Evolutionary conservation across 1,140 invertebrate genomes (phyloP).

Genomic region (Neodiprion virginianus): DNA sequence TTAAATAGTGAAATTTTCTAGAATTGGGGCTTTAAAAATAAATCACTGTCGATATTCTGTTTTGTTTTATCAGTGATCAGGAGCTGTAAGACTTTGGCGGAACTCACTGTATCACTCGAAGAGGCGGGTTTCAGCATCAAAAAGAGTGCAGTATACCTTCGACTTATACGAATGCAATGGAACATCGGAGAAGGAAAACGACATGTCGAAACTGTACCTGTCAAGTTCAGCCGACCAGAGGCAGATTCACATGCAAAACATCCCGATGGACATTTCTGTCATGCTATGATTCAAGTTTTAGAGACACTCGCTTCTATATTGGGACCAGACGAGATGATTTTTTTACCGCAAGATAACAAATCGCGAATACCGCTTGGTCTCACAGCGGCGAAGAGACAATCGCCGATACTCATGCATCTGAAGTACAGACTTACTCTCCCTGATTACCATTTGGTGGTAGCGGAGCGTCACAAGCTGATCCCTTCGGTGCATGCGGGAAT

Average conservation of each 20-base stretch:
- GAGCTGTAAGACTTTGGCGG: conserved; percentile 36
- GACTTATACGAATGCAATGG: conserved; percentile 35
- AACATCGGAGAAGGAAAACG: conserved; percentile 32
- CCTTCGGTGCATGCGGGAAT: conserved; percentile 44
- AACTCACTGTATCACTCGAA: conserved; percentile 36
- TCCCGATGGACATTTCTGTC: conserved; percentile 30
- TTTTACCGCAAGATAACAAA: conserved; percentile 41
- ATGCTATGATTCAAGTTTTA: conserved; percentile 23
- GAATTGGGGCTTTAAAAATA: not conserved
- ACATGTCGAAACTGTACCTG: conserved; percentile 34
- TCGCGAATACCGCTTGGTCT: conserved; percentile 33
- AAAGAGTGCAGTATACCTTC: conserved; percentile 42
- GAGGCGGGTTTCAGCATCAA: conserved; percentile 44
- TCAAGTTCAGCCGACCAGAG: conserved; percentile 33
- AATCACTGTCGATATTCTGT: not conserved
- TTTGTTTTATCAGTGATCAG: conserved; percentile 27
- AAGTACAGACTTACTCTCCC: conserved; percentile 50
- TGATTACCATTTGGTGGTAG: conserved; percentile 51
- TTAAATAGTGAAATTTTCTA: not conserved
- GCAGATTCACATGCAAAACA: conserved; percentile 34
- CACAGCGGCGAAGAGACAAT: conserved; percentile 34
- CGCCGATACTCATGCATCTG: conserved; percentile 49
- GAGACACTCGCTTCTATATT: conserved; percentile 34
- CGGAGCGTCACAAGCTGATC: conserved; percentile 44
- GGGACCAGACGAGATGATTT: conserved; percentile 33